These are phyloP conservation scores for Lamellibrachia luymesi DNA, from an alignment of 1,140 invertebrate species.

Conservation along the genomic window DNA sequence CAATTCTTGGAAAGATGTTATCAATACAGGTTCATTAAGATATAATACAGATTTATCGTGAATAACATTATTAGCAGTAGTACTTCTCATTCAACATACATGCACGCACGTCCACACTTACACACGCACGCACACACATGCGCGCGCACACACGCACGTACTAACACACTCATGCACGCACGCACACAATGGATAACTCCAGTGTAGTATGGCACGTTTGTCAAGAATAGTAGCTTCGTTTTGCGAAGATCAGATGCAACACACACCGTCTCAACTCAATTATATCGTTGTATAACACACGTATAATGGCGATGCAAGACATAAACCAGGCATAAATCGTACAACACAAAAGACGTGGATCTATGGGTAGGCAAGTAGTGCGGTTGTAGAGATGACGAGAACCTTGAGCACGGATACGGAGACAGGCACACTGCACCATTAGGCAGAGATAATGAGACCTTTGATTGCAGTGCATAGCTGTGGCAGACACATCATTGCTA, in stretches of 20 bases:
- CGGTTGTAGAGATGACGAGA: background rate
- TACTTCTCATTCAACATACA: too few species aligned
- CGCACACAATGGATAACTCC: background rate
- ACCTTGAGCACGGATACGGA: background rate
- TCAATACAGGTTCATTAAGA: too few species aligned
- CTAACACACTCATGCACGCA: background rate
- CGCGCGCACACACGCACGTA: background rate
- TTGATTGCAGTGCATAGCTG: background rate
- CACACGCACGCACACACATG: background rate
- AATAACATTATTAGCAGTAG: too few species aligned
- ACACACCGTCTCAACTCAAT: background rate
- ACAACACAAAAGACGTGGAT: background rate
- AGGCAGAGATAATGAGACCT: background rate
- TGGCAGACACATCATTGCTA: background rate
- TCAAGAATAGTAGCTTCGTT: background rate
- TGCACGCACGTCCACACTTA: background rate
- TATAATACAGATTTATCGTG: too few species aligned
- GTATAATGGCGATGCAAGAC: background rate
- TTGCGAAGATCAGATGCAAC: background rate
- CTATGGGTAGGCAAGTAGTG: background rate
- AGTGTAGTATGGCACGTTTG: background rate
- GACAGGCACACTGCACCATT: background rate
- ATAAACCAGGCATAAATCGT: background rate
- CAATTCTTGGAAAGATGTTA: too few species aligned
- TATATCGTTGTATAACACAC: background rate